phyloP scores from a whole-genome alignment of 2,797 vertebrate genomes.

The Galaxias olidus region DNA sequence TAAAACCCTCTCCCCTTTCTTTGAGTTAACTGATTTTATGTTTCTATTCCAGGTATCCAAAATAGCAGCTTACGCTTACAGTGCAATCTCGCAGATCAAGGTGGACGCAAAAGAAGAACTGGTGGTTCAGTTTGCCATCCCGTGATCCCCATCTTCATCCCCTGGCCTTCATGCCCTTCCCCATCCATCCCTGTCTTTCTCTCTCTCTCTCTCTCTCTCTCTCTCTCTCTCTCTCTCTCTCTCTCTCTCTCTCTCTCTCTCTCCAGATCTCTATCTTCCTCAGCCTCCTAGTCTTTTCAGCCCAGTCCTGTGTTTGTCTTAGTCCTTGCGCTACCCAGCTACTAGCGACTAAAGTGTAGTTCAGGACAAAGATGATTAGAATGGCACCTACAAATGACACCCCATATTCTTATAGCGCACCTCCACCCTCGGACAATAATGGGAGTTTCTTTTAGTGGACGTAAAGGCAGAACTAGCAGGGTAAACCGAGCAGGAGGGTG shows the following conservation, averaged over 20 bases:
- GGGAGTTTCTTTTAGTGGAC: constrained; percentile 1
- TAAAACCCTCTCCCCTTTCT: neutral
- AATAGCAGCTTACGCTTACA: constrained; percentile 95
- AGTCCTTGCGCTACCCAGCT: constrained; percentile 50
- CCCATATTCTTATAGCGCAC: constrained; percentile 23
- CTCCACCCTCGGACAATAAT: constrained; percentile 8
- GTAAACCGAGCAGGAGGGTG: too few species aligned
- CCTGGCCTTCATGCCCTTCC: constrained; percentile 33
- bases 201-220: constrained; percentile 25
- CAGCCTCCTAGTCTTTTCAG: constrained; percentile 34
- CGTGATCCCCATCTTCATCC: constrained; percentile 71
- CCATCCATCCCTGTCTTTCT: constrained; percentile 49
- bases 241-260: constrained; percentile 38
- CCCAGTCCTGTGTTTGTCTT: constrained; percentile 49
- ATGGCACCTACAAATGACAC: constrained; percentile 24
- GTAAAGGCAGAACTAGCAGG: too few species aligned
- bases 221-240: constrained; percentile 30
- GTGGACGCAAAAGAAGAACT: constrained; percentile 96
- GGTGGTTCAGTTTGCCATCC: constrained; percentile 97
- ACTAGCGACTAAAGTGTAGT: constrained; percentile 47
- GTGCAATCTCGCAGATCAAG: constrained; percentile 96
- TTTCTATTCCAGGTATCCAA: constrained; percentile 83
- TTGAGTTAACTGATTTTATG: neutral
- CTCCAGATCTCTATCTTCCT: constrained; percentile 51
- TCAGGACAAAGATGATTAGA: constrained; percentile 38